These are phyloP conservation scores for Callithrix jacchus DNA, from an alignment of 2,113 vertebrate genomes.

Conservation along the genomic window DNA sequence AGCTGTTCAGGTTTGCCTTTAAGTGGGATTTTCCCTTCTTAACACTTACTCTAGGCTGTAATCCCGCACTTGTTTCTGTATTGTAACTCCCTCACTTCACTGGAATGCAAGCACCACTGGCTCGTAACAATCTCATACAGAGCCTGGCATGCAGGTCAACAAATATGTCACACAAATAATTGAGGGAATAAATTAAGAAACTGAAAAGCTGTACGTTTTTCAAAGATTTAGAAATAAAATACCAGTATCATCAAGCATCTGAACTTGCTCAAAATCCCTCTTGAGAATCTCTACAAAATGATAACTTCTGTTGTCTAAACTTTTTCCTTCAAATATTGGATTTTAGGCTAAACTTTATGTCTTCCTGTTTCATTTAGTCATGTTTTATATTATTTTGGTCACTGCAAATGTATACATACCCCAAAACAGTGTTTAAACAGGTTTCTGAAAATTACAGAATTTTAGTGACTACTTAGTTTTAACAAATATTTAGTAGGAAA, in stretches of 20 bases:
- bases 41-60: not conserved
- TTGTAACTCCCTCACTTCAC: not conserved
- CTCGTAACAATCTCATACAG: not conserved
- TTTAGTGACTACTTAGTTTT: not conserved
- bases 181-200: not conserved
- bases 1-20: accelerated
- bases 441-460: not conserved
- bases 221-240: conserved; percentile 6
- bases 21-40: not conserved
- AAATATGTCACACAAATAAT: not conserved
- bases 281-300: conserved; percentile 8
- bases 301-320: not conserved
- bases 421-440: not conserved
- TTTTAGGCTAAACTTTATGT: conserved; percentile 2
- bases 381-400: not conserved
- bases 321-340: not conserved
- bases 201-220: not conserved
- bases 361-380: not conserved
- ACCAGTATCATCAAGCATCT: not conserved
- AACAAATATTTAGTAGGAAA: not conserved
- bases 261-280: not conserved
- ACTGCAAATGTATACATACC: not conserved
- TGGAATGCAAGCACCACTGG: not conserved
- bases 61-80: not conserved
- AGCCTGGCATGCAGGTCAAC: not conserved